Percentiles rank a stretch among this genome's conserved stretches.
Evolutionary conservation across 2,888 invertebrate genomes (phyloP).

Genomic region (Plusia festucae): DNA sequence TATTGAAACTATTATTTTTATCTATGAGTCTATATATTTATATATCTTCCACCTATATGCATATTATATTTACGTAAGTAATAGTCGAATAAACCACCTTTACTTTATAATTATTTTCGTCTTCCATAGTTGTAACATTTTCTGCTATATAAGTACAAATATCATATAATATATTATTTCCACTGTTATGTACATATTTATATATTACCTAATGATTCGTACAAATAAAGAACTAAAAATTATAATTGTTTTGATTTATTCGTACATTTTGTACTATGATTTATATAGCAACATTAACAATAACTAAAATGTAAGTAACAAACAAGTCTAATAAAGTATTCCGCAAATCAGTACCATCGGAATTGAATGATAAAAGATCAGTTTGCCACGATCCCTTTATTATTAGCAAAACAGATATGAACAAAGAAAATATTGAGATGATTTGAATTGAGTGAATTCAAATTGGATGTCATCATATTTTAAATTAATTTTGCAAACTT

Average conservation of each 20-base stretch:
- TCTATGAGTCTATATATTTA: slow-evolving; percentile 18
- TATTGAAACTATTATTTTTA: slow-evolving; percentile 46
- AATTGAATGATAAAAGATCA: no score
- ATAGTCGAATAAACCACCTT: slow-evolving; percentile 17
- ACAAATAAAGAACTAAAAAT: slow-evolving; percentile 85
- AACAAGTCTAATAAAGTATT: no score
- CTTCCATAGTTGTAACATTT: background rate
- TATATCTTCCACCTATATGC: slow-evolving; percentile 38
- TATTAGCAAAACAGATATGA: no score
- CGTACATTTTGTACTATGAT: background rate
- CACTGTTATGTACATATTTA: slow-evolving; percentile 28
- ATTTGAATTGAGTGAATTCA: no score
- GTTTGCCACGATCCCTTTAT: no score
- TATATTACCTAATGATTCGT: slow-evolving; percentile 70
- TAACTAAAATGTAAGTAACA: no score
- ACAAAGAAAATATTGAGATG: no score
- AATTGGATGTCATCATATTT: no score
- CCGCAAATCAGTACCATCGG: no score
- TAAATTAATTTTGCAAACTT: no score
- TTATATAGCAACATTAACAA: no score
- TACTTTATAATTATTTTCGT: slow-evolving; percentile 1
- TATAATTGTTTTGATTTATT: slow-evolving; percentile 22
- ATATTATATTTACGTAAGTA: slow-evolving; percentile 16
- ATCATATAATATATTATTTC: slow-evolving; percentile 20
- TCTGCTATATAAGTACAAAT: slow-evolving; percentile 35